Evolutionary conservation across 1,140 invertebrate species (phyloP), one percentile per base, ranked within the genome.

Genomic region (Steinernema feltiae): DNA sequence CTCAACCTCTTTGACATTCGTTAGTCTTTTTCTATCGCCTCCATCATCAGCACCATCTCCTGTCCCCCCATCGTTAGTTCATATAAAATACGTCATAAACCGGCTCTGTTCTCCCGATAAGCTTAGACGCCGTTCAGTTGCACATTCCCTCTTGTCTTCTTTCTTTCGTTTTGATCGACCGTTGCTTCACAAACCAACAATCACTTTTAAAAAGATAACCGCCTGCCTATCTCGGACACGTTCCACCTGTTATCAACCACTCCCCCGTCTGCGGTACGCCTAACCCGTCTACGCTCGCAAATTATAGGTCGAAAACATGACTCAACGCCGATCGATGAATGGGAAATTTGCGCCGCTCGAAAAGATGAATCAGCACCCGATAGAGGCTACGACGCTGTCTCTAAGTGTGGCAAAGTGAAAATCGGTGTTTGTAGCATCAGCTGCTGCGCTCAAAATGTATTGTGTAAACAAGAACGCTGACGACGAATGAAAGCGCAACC

Each of bases 101-200:
- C 53, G 53, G 53, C 53, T 63, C 53, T 27, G 53, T 63, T 63
- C 53, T 63, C 53, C 24, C 53, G 53, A 63, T 63, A 63, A 63
- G 53, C 53, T 63, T 27, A 63, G 53, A 63, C 53, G 53, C 53
- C 53, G 63, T 74, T 74, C 53, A 32, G 73, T 74, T 74, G 73
- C 73, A 32, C 69, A 74, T 69, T 63, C 53, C 15, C 24, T 63
- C 53, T 27, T 63, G 18, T 32, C 15, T 53, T 21, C 30, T 32
- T 27, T 48, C 15, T 30, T 1, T 17, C 63, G 24, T 69, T 69
- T 74, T 27, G 53, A 27, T 63, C 24, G 53, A 63, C 12, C 3
- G 53, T 63, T 63, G 12, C 24, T 27, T 63, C 7, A 63, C 7
- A 63, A 63, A 63, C 53, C 53, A 63, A 27, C 24, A 63, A 63